Conservation (phyloP, 2,888 invertebrate genomes). For the Mythimna loreyi region DNA sequence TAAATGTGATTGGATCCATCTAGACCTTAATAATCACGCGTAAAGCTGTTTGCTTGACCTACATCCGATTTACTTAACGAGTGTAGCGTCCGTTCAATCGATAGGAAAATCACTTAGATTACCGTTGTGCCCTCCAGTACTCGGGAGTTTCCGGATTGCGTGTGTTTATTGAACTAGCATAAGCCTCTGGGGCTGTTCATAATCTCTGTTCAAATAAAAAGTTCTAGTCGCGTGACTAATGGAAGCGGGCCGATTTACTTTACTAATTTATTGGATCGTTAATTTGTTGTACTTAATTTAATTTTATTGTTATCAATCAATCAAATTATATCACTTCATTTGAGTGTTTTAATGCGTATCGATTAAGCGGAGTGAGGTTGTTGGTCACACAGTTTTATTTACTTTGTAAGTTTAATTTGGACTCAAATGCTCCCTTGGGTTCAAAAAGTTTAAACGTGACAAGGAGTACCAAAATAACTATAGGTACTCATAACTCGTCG, state of each 20-base stretch:
- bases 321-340: constrained; percentile 52
- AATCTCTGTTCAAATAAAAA: constrained; percentile 72
- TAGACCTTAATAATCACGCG: constrained; percentile 70
- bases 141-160: constrained; percentile 66
- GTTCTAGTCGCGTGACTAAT: constrained; percentile 64
- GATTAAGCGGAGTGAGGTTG: constrained; percentile 14
- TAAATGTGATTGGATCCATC: constrained; percentile 69
- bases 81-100: constrained; percentile 73
- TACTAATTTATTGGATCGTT: constrained; percentile 61
- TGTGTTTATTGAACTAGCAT: constrained; percentile 68
- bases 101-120: constrained; percentile 77
- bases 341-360: constrained; percentile 33
- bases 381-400: constrained; percentile 1
- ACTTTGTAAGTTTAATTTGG: neutral
- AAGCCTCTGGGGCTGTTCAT: constrained; percentile 60
- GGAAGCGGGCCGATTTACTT: constrained; percentile 57
- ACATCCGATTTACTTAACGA: constrained; percentile 77
- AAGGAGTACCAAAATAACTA: neutral
- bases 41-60: constrained; percentile 69
- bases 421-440: neutral
- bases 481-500: neutral
- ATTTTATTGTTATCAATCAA: constrained; percentile 62
- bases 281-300: constrained; percentile 61
- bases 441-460: neutral
- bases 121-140: constrained; percentile 49